A percentile compares a stretch with the other conserved stretches of the same genome.
phyloP scores from a whole-genome alignment of 2,888 invertebrate genomes.

The Diaprepes abbreviatus region DNA sequence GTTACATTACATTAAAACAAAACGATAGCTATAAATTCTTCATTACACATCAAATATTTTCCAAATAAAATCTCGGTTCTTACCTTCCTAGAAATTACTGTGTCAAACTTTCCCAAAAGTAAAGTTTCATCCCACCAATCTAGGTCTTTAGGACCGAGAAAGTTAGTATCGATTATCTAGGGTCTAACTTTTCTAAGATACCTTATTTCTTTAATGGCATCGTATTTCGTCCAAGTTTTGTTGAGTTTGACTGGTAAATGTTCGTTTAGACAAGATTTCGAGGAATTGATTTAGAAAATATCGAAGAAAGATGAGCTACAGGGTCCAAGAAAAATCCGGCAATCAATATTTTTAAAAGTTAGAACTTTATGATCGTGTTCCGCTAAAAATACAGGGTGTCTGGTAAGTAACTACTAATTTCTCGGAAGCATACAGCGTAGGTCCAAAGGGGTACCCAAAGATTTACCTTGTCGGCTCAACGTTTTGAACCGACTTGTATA shows the following conservation, averaged over 20 bases:
- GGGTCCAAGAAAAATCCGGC: too few species aligned
- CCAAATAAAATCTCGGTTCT: slow-evolving; percentile 1
- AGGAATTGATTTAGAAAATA: not conserved
- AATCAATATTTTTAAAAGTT: too few species aligned
- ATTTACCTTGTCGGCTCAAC: too few species aligned
- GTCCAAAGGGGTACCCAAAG: too few species aligned
- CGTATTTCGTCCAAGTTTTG: slow-evolving; percentile 1
- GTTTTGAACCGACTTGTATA: too few species aligned
- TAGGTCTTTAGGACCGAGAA: slow-evolving; percentile 11
- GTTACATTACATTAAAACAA: too few species aligned
- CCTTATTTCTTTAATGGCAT: slow-evolving; percentile 17
- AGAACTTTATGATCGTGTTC: too few species aligned
- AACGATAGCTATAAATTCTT: too few species aligned
- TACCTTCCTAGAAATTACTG: slow-evolving; percentile 5
- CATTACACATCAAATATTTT: not conserved
- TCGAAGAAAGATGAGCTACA: too few species aligned
- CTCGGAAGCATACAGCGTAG: too few species aligned
- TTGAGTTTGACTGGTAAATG: slow-evolving; percentile 2
- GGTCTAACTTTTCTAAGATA: slow-evolving; percentile 2
- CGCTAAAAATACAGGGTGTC: too few species aligned
- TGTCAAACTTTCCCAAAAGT: slow-evolving; percentile 2
- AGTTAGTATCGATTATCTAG: slow-evolving; percentile 14
- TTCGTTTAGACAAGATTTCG: not conserved
- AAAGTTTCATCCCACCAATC: slow-evolving; percentile 12
- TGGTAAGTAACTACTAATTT: too few species aligned